Evolutionary conservation across 2,888 invertebrate species (phyloP).

Genomic region (Blera fallax): DNA sequence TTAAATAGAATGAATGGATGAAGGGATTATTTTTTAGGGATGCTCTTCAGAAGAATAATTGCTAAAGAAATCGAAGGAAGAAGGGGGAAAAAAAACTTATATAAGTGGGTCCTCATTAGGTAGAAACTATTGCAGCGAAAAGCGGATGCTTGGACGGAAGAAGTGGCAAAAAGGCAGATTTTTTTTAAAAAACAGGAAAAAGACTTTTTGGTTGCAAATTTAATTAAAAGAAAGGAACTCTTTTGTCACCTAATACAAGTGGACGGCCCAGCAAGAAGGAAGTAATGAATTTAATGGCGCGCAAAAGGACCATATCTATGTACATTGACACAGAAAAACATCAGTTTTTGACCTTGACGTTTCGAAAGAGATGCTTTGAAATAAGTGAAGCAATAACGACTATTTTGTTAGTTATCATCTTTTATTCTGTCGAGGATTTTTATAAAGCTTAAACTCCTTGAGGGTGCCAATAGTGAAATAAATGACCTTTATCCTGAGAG

Average conservation of each 20-base stretch:
- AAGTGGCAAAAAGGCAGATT: not conserved
- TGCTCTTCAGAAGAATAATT: slow-evolving; percentile 6
- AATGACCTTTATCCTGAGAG: too few relatives aligned
- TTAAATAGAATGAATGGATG: slow-evolving; percentile 26
- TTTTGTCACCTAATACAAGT: slow-evolving; percentile 34
- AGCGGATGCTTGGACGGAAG: not conserved
- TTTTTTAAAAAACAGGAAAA: too few relatives aligned
- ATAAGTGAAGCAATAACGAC: not conserved
- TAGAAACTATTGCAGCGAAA: slow-evolving; percentile 23
- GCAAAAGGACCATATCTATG: not conserved
- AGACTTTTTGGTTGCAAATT: slow-evolving; percentile 1
- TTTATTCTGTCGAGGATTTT: too few relatives aligned
- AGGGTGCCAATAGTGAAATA: too few relatives aligned
- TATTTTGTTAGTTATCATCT: too few relatives aligned
- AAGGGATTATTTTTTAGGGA: slow-evolving; percentile 19
- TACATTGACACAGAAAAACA: not conserved
- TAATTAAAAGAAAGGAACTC: slow-evolving; percentile 36
- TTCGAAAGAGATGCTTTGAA: not conserved
- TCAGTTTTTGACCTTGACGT: not conserved
- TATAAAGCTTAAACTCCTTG: too few relatives aligned
- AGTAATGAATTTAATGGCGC: slow-evolving; percentile 29
- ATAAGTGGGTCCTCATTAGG: slow-evolving; percentile 48
- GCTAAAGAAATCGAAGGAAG: slow-evolving; percentile 24
- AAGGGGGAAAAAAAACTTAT: slow-evolving; percentile 6
- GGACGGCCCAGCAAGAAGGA: slow-evolving; percentile 1